These are phyloP conservation scores for Anthopleura sola DNA, from an alignment of 64 coral and sea anemone species.

Conservation along the genomic window DNA sequence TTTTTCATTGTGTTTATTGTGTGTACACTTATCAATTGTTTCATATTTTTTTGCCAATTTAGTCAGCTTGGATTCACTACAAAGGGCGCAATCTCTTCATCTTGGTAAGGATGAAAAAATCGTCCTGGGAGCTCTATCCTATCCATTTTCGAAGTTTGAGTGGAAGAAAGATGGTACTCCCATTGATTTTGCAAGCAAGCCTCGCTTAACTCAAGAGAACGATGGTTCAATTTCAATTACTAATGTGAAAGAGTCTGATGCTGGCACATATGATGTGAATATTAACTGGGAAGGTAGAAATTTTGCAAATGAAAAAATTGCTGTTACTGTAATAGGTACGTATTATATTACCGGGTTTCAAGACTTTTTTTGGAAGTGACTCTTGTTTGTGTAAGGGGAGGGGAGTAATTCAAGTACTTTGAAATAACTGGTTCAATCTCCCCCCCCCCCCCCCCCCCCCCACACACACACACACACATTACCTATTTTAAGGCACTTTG, in stretches of 20 bases:
- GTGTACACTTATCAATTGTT: too few relatives aligned
- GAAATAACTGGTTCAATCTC: too few relatives aligned
- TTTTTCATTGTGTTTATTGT: too few relatives aligned
- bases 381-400: too few relatives aligned
- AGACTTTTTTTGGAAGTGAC: neutral
- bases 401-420: too few relatives aligned
- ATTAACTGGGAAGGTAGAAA: neutral
- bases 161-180: neutral
- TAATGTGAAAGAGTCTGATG: neutral
- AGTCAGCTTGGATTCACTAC: neutral
- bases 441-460: too few relatives aligned
- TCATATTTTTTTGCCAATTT: neutral
- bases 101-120: conserved; percentile 1
- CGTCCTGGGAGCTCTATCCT: neutral
- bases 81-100: neutral
- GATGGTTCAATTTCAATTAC: neutral
- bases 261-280: neutral
- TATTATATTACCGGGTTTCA: neutral
- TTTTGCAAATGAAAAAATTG: neutral
- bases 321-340: conserved; percentile 11
- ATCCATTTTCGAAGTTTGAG: neutral
- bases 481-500: neutral
- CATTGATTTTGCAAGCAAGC: neutral
- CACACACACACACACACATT: too few relatives aligned
- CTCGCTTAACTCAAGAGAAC: neutral